Percentiles rank a stretch among this genome's conserved stretches.
Evolutionary conservation across 2,113 vertebrate species (phyloP).

Genomic region (Misgurnus anguillicaudatus): DNA sequence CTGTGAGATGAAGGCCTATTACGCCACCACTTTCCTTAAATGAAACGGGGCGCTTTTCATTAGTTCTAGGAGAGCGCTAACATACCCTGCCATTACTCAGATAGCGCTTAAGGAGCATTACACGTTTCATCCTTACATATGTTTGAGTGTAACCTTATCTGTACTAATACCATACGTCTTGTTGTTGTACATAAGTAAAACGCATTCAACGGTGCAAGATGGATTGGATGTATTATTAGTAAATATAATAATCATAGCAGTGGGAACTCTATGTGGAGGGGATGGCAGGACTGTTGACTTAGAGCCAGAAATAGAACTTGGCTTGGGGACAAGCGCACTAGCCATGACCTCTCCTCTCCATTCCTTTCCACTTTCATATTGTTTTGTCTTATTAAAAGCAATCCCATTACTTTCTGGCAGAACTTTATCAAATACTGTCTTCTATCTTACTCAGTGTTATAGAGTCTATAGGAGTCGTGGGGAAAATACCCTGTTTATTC

Average conservation of each 20-base stretch:
- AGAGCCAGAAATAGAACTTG: slow-evolving; percentile 21
- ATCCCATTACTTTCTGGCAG: background rate
- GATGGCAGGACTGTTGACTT: background rate
- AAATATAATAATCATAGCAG: slow-evolving; percentile 24
- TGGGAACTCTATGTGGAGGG: background rate
- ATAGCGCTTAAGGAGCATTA: slow-evolving; percentile 12
- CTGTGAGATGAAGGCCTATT: slow-evolving; percentile 67
- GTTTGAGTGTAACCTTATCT: background rate
- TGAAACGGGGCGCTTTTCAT: slow-evolving; percentile 65
- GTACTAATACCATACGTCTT: slow-evolving; percentile 3
- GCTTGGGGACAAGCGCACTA: slow-evolving; percentile 13
- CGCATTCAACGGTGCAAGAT: slow-evolving; percentile 12
- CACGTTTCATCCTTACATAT: slow-evolving; percentile 33
- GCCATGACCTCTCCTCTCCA: slow-evolving; percentile 9
- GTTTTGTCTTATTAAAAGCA: slow-evolving; percentile 18
- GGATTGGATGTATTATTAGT: slow-evolving; percentile 6
- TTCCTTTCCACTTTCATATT: background rate
- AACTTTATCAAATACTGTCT: slow-evolving; percentile 19
- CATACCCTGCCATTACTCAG: slow-evolving; percentile 29
- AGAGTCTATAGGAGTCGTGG: slow-evolving; percentile 50
- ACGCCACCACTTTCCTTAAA: slow-evolving; percentile 66
- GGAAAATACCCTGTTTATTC: slow-evolving; percentile 69
- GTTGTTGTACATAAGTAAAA: background rate
- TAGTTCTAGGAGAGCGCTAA: slow-evolving; percentile 39
- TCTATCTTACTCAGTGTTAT: background rate